These are phyloP conservation scores for Armadillidium nasatum DNA, from an alignment of 1,140 invertebrate species.

Conservation along the genomic window DNA sequence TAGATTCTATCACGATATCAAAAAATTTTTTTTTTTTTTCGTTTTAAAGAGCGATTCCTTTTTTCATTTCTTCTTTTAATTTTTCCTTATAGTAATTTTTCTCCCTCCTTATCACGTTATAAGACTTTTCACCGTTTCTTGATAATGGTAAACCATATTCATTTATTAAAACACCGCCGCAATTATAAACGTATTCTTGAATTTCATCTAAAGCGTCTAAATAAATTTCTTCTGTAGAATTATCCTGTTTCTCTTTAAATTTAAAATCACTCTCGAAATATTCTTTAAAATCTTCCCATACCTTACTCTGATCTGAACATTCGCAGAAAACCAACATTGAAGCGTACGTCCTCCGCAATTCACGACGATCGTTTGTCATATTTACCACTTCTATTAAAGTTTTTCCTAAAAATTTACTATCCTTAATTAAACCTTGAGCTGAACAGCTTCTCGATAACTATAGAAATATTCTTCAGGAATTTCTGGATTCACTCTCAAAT, in stretches of 20 bases:
- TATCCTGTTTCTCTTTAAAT: background rate
- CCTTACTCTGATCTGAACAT: background rate
- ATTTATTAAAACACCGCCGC: background rate
- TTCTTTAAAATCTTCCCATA: conserved; percentile 8
- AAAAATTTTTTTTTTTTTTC: background rate
- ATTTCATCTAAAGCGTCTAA: background rate
- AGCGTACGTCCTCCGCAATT: background rate
- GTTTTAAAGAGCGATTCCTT: background rate
- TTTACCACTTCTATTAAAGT: background rate
- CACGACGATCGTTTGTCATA: background rate
- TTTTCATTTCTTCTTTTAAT: background rate
- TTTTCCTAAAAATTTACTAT: background rate
- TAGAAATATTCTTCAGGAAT: background rate
- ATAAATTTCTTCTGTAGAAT: background rate
- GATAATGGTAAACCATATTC: background rate
- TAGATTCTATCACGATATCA: too few relatives aligned
- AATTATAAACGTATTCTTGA: background rate
- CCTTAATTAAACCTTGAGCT: background rate
- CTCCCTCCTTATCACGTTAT: background rate
- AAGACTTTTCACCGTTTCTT: background rate
- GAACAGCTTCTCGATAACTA: background rate
- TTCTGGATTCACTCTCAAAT: background rate
- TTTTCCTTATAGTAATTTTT: background rate
- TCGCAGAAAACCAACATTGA: background rate
- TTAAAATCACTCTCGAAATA: background rate